Evolutionary conservation across 2,113 vertebrate species (phyloP).

Genomic region (Colius striatus): DNA sequence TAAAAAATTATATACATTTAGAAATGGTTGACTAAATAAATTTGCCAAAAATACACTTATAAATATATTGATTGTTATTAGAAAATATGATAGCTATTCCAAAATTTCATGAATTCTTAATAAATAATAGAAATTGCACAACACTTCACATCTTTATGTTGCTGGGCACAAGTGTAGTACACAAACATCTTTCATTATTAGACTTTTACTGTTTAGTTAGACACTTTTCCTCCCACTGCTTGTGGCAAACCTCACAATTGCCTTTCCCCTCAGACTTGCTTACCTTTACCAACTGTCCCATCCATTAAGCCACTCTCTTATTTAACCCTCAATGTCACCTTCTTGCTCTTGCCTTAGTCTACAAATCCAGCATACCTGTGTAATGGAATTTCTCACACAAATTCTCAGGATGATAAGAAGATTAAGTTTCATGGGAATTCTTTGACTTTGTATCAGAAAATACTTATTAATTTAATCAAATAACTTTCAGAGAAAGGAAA

Average conservation of each 20-base stretch:
- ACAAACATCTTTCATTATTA: not conserved
- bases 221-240: not conserved
- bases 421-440: not conserved
- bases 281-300: not conserved
- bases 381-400: not conserved
- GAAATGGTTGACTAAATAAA: not conserved
- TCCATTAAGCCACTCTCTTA: not conserved
- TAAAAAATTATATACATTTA: not conserved
- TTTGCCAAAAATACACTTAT: not conserved
- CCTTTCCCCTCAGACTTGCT: not conserved
- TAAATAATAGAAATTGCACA: conserved; percentile 8
- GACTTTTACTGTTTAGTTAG: not conserved
- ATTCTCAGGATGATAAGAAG: not conserved
- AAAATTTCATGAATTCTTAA: not conserved
- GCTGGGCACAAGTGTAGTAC: fast-evolving
- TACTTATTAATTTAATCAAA: not conserved
- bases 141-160: not conserved
- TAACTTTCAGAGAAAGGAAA: not conserved
- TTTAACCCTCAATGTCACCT: not conserved
- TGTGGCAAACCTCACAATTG: not conserved
- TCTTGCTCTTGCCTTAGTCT: not conserved
- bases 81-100: not conserved
- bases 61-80: not conserved
- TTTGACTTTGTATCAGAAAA: not conserved
- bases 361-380: not conserved